phyloP scores from a whole-genome alignment of 1,140 invertebrate species.

The Ceratosolen solmsi region DNA sequence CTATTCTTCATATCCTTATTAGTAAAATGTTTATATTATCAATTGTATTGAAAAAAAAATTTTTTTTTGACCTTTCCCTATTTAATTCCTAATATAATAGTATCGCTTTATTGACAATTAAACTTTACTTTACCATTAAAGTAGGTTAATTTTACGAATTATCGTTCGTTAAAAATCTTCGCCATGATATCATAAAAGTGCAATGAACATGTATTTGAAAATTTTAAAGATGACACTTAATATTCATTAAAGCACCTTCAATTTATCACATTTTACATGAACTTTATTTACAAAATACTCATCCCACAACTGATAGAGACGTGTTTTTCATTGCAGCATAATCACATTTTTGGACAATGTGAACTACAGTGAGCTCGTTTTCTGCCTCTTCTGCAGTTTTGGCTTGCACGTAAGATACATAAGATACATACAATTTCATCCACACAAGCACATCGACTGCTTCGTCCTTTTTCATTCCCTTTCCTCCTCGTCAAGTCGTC shows the following conservation, averaged over 20 bases:
- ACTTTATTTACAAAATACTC: not conserved
- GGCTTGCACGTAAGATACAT: constrained; percentile 24
- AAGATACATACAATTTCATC: constrained; percentile 28
- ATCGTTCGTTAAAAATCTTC: too few species aligned
- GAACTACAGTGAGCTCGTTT: constrained; percentile 40
- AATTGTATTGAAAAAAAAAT: too few species aligned
- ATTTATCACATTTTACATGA: not conserved
- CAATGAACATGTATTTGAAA: not conserved
- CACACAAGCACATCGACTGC: not conserved
- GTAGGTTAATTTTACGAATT: too few species aligned
- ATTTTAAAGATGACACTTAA: too few species aligned
- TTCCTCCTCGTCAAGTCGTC: constrained; percentile 48
- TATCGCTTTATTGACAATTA: too few species aligned
- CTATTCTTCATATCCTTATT: too few species aligned
- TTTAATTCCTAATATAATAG: too few species aligned
- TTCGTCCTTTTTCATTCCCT: constrained; percentile 27
- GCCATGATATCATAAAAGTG: not conserved
- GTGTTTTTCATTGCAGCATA: constrained; percentile 44
- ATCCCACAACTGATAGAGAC: constrained; percentile 33
- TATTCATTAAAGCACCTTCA: too few species aligned
- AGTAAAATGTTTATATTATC: too few species aligned
- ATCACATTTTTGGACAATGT: constrained; percentile 45
- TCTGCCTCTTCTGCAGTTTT: constrained; percentile 39
- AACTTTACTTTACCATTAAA: too few species aligned
- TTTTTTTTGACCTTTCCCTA: too few species aligned